phyloP scores from a whole-genome alignment of 2,888 invertebrate species.

The Endotricha flammealis region DNA sequence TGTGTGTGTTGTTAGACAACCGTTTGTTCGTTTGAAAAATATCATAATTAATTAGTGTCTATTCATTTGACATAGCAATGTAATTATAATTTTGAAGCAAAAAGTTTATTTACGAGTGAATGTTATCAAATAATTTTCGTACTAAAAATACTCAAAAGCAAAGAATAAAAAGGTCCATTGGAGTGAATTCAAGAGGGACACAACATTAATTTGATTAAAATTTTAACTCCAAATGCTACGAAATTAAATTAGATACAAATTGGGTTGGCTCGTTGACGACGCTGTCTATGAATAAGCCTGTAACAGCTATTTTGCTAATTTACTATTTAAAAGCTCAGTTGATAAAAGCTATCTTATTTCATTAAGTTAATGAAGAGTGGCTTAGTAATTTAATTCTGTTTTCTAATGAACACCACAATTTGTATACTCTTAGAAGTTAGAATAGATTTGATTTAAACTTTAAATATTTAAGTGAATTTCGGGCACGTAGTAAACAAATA shows the following conservation, averaged over 20 bases:
- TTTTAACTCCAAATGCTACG: constrained; percentile 14
- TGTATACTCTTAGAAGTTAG: neutral
- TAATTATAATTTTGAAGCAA: too few relatives aligned
- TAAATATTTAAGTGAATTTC: constrained; percentile 9
- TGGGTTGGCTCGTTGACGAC: constrained; percentile 28
- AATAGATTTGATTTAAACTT: constrained; percentile 12
- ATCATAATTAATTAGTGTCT: too few relatives aligned
- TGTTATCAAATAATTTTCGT: too few relatives aligned
- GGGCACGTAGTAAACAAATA: too few relatives aligned
- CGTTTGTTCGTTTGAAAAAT: too few relatives aligned
- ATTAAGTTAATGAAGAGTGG: constrained; percentile 60
- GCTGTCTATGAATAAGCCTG: constrained; percentile 21
- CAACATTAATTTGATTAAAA: constrained; percentile 16
- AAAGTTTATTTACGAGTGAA: too few relatives aligned
- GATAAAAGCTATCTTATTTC: constrained; percentile 58
- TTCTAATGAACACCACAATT: constrained; percentile 41
- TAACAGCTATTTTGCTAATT: constrained; percentile 40
- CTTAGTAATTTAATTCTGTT: constrained; percentile 49
- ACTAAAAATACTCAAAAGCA: too few relatives aligned
- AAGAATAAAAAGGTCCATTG: neutral
- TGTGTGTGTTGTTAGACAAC: too few relatives aligned
- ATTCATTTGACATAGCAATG: too few relatives aligned
- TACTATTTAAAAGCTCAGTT: constrained; percentile 40
- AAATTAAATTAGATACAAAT: constrained; percentile 42
- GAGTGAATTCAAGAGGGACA: constrained; percentile 8